Evolutionary conservation across 1,140 invertebrate genomes (phyloP), one percentile per base, ranked within the genome.

Genomic region (Camponotus pennsylvanicus): DNA sequence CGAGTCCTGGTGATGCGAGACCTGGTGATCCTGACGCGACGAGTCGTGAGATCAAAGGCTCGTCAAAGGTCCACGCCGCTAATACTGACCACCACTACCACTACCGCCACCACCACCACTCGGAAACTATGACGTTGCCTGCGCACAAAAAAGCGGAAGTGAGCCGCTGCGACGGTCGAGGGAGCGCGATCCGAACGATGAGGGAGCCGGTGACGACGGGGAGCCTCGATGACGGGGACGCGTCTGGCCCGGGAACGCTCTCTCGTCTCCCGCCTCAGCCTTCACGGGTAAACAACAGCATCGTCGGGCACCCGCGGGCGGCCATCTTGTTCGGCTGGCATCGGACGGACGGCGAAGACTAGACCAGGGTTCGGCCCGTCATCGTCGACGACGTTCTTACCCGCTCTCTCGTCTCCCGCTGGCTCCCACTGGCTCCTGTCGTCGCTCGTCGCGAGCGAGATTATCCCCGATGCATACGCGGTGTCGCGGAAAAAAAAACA

Each of bases 271-370:
- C 21, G 42, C 37, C 15, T 40, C 13, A 3, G 6, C 37, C 57
- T 27, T 86, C 34, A 80, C 67, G 91, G 88, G 86, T 94, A 93
- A 93, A 93, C 90, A 93, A 93, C 90, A 92, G 86, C 71, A 86
- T 91, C 86, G 86, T 73, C 87, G 88, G 78, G 76, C 84, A 69
- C 67, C 61, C 34, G 85, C 61, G 66, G 91, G 77, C 76, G 75
- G 93, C 93, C 93, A 94, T 94, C 91, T 94, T 94, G 92, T 91
- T 94, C 91, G 85, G 85, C 76, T 87, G 66, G 67, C 63, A 55
- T 64, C 45, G 63, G n/a, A 27, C 27, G 27, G 27, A 27, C 0
- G 27, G 27, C 27, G 27, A 27, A 1, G 27, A 27, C 27, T 1
- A 27, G 27, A 1, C 27, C 27, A 27, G 27, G 27, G 27, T 27